Conservation (phyloP, 2,113 vertebrate genomes). For the Periophthalmodon schlosseri region DNA sequence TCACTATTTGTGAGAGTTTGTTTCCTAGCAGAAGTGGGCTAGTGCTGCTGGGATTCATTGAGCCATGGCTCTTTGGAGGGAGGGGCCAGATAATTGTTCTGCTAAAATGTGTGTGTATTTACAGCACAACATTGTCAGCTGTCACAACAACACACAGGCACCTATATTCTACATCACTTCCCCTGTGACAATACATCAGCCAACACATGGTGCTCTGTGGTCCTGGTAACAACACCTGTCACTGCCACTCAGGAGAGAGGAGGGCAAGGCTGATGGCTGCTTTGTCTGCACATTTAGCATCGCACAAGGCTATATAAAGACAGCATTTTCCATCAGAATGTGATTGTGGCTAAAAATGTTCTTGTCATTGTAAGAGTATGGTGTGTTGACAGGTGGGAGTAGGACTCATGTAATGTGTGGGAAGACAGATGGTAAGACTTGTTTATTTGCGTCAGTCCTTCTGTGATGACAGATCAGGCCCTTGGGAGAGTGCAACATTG, state of each 20-base stretch:
- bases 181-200: slow-evolving; percentile 28
- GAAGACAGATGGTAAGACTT: slow-evolving; percentile 50
- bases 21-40: slow-evolving; percentile 40
- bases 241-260: slow-evolving; percentile 41
- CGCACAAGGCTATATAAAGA: slow-evolving; percentile 9
- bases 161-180: slow-evolving; percentile 21
- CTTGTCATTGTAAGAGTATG: not conserved
- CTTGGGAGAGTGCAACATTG: slow-evolving; percentile 1
- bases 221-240: slow-evolving; percentile 27
- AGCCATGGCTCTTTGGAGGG: slow-evolving; percentile 33
- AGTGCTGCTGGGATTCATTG: slow-evolving; percentile 21
- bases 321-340: slow-evolving; percentile 13
- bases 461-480: slow-evolving; percentile 34
- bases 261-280: not conserved
- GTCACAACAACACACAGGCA: slow-evolving; percentile 49
- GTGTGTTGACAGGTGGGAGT: not conserved
- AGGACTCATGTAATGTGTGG: slow-evolving; percentile 4
- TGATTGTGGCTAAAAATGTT: not conserved
- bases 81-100: slow-evolving; percentile 48
- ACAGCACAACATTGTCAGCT: slow-evolving; percentile 70
- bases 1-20: slow-evolving; percentile 30
- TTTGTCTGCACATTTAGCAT: slow-evolving; percentile 24
- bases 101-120: slow-evolving; percentile 65
- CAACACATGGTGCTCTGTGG: slow-evolving; percentile 15
- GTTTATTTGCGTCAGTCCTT: slow-evolving; percentile 37